A percentile compares a stretch with the other conserved stretches of the same genome.
Evolutionary conservation across 2,888 invertebrate species (phyloP).

Genomic region (Dicyrtomina minuta): DNA sequence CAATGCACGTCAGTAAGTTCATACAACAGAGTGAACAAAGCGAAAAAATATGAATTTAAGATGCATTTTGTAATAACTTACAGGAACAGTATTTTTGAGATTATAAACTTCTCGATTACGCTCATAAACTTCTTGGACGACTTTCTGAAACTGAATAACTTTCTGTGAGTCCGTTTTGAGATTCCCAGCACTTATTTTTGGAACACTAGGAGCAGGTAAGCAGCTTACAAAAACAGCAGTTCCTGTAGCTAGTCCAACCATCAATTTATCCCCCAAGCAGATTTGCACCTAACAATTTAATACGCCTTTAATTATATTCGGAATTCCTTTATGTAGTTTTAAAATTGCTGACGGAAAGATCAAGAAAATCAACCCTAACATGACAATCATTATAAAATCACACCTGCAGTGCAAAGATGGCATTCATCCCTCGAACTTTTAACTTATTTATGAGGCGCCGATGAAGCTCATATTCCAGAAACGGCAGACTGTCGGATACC

Average conservation of each 20-base stretch:
- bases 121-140: constrained; percentile 69
- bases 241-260: constrained; percentile 85
- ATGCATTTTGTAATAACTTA: too few relatives aligned
- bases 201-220: constrained; percentile 73
- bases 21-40: too few relatives aligned
- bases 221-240: constrained; percentile 79
- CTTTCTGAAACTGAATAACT: constrained; percentile 68
- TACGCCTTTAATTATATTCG: too few relatives aligned
- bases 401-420: constrained; percentile 78
- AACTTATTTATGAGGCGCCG: constrained; percentile 85
- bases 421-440: constrained; percentile 92
- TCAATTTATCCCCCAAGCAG: constrained; percentile 81
- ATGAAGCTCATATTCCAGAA: constrained; percentile 90
- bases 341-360: too few relatives aligned
- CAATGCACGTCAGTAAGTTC: too few relatives aligned
- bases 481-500: constrained; percentile 91
- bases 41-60: too few relatives aligned
- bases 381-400: too few relatives aligned
- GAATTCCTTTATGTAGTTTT: too few relatives aligned
- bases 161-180: constrained; percentile 67
- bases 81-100: constrained; percentile 56
- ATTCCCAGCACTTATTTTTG: constrained; percentile 69
- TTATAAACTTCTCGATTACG: constrained; percentile 72
- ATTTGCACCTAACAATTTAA: constrained; percentile 64
- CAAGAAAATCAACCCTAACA: too few relatives aligned